Evolutionary conservation across 2,113 vertebrate genomes (phyloP).

Genomic region (Engraulis encrasicolus): DNA sequence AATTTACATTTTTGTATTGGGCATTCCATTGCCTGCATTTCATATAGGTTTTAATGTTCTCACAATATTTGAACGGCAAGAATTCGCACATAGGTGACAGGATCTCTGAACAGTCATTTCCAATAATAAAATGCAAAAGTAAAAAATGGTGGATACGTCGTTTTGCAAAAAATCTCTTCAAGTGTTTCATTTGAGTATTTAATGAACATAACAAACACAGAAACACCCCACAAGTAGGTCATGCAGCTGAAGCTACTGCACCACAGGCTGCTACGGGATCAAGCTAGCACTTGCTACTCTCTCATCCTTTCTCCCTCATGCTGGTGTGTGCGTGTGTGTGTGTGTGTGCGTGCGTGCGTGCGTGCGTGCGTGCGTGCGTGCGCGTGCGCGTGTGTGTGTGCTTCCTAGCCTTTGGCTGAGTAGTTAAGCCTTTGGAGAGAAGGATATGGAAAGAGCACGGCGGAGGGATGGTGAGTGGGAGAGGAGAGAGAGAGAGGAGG

Average conservation of each 20-base stretch:
- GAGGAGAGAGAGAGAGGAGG: neutral
- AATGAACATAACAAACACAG: neutral
- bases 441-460: neutral
- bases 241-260: neutral
- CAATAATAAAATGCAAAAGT: too few relatives aligned
- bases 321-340: neutral
- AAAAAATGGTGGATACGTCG: too few relatives aligned
- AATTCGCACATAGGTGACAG: too few relatives aligned
- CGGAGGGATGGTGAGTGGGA: neutral
- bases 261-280: constrained; percentile 12
- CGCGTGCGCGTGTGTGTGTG: neutral
- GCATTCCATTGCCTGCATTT: too few relatives aligned
- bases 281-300: neutral
- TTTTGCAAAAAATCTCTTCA: too few relatives aligned
- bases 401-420: neutral
- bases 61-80: too few relatives aligned
- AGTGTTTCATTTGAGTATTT: neutral
- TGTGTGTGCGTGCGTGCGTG: neutral
- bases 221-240: neutral
- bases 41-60: too few relatives aligned
- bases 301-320: too few relatives aligned
- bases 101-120: too few relatives aligned
- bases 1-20: too few relatives aligned
- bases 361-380: neutral
- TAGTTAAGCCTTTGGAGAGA: neutral